A percentile compares a stretch with the other conserved stretches of the same genome.
Evolutionary conservation across 2,888 invertebrate genomes (phyloP).

Genomic region (Galerucella nymphaeae): DNA sequence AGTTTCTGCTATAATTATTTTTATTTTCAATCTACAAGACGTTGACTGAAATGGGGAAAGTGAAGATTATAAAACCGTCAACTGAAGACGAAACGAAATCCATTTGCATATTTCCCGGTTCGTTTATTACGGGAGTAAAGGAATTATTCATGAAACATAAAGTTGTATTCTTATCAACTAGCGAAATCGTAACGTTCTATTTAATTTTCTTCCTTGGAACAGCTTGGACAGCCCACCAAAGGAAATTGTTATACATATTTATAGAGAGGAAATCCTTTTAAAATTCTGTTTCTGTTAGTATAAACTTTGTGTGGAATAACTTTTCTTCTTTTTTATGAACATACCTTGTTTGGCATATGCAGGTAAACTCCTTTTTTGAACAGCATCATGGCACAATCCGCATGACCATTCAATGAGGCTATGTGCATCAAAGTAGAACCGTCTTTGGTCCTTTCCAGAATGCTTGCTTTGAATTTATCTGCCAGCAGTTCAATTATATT

Average conservation of each 20-base stretch:
- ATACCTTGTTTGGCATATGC: constrained; percentile 98
- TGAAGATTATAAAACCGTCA: constrained; percentile 11
- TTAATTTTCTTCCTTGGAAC: neutral
- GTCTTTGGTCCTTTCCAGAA: constrained; percentile 96
- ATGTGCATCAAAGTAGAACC: constrained; percentile 99
- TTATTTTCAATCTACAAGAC: neutral
- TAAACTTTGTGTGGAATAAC: no score
- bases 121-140: neutral
- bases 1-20: no score
- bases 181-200: constrained; percentile 5
- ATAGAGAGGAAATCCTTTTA: neutral
- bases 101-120: constrained; percentile 19
- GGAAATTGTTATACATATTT: neutral
- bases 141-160: constrained; percentile 24
- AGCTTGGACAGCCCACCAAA: neutral
- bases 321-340: neutral
- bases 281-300: no score
- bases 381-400: constrained; percentile 97
- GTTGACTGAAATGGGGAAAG: neutral
- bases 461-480: constrained; percentile 97
- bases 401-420: constrained; percentile 96
- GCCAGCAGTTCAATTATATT: constrained; percentile 94
- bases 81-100: neutral
- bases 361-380: constrained; percentile 98
- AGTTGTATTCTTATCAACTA: constrained; percentile 18